A percentile compares a stretch with the other conserved stretches of the same genome.
Conservation (phyloP, 2,888 invertebrate genomes). For the Polyommatus icarus region DNA sequence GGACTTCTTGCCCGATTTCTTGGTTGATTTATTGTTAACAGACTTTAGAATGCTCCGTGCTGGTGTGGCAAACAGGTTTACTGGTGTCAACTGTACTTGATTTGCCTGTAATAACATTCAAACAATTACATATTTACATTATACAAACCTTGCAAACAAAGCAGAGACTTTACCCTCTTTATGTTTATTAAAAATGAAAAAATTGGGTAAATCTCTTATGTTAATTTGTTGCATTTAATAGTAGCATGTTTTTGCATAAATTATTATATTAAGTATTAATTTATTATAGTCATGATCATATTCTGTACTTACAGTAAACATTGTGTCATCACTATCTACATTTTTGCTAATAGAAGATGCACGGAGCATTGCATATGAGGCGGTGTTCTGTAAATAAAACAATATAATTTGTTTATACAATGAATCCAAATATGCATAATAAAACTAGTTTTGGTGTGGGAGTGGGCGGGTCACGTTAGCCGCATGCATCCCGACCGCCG, state of each 20-base stretch:
- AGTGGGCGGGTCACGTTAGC: no score
- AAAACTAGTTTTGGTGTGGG: neutral
- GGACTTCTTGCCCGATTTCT: slow-evolving; percentile 54
- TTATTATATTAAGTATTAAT: neutral
- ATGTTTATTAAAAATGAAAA: no score
- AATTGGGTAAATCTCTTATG: no score
- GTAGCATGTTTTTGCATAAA: neutral
- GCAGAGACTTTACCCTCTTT: no score
- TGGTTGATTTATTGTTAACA: slow-evolving; percentile 42
- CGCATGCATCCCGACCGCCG: no score
- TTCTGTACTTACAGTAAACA: slow-evolving; percentile 50
- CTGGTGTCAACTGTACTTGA: slow-evolving; percentile 50
- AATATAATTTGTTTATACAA: slow-evolving; percentile 4
- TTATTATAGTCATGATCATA: neutral
- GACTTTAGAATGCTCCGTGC: slow-evolving; percentile 67
- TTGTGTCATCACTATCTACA: slow-evolving; percentile 55
- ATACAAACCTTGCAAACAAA: neutral
- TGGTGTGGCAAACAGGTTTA: slow-evolving; percentile 59
- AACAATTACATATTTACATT: neutral
- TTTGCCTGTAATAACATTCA: slow-evolving; percentile 42
- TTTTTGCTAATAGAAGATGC: slow-evolving; percentile 60
- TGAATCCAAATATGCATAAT: neutral
- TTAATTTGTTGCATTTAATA: neutral
- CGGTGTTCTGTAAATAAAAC: slow-evolving; percentile 51
- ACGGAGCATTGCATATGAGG: slow-evolving; percentile 67